Evolutionary conservation across 2,113 vertebrate species (phyloP).

Genomic region (Toxotes jaculatrix): DNA sequence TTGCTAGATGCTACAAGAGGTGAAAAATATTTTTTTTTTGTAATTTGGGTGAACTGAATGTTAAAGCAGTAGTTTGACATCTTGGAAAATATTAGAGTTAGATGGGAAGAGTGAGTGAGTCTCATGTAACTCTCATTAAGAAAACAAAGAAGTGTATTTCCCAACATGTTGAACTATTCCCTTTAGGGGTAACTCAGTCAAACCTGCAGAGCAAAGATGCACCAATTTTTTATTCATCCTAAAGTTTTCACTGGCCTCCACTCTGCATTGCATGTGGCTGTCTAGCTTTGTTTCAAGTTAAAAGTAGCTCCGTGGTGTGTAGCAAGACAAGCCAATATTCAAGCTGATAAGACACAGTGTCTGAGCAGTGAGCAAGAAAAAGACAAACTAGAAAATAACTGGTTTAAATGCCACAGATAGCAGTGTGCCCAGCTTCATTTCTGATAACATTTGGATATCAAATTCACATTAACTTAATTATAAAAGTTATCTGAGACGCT

Average conservation of each 20-base stretch:
- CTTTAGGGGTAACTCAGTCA: not conserved
- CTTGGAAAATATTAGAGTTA: not conserved
- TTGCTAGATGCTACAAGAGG: not conserved
- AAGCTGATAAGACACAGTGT: constrained; percentile 16
- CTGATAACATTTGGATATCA: constrained; percentile 28
- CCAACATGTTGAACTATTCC: constrained; percentile 8
- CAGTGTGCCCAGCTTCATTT: constrained; percentile 12
- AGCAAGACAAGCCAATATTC: constrained; percentile 1
- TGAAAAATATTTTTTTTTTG: not conserved
- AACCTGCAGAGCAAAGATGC: too few relatives aligned
- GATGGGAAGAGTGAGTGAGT: not conserved
- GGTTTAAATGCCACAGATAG: constrained; percentile 11
- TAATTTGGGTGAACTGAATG: not conserved
- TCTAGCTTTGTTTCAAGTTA: constrained; percentile 9
- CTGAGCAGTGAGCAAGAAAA: constrained; percentile 20
- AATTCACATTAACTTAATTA: constrained; percentile 25
- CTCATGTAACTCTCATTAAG: too few relatives aligned
- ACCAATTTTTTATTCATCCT: constrained; percentile 4
- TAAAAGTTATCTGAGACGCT: constrained; percentile 20
- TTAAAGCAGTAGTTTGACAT: not conserved
- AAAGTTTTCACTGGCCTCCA: not conserved
- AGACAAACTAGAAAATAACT: not conserved
- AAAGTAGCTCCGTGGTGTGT: constrained; percentile 26
- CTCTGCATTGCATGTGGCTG: not conserved
- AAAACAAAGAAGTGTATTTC: not conserved